phyloP scores from a whole-genome alignment of 2,797 vertebrate species.

The Micropoecilia bifurca region DNA sequence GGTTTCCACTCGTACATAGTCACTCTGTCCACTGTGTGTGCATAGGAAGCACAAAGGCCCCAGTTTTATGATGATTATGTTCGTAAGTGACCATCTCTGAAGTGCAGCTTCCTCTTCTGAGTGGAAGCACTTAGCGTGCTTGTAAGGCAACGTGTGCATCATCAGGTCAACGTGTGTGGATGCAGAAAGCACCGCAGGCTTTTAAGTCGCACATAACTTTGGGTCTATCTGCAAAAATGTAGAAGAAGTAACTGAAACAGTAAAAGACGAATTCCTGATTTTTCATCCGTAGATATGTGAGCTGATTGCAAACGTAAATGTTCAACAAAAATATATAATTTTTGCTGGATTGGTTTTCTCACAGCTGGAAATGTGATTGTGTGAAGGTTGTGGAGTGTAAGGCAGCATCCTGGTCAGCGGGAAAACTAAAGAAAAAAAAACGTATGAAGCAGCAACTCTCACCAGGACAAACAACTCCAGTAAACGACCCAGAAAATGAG shows the following conservation, averaged over 20 bases:
- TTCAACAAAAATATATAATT: not conserved
- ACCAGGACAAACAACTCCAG: not conserved
- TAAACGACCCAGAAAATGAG: not conserved
- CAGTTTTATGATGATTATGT: conserved; percentile 1
- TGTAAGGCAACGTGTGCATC: not conserved
- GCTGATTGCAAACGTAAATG: not conserved
- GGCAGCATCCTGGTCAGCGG: not conserved
- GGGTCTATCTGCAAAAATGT: not conserved
- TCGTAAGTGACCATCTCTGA: not conserved
- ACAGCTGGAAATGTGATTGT: not conserved
- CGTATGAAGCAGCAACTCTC: not conserved
- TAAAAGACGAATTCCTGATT: not conserved
- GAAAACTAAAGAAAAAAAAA: not conserved
- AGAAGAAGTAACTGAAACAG: not conserved
- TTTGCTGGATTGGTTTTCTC: not conserved
- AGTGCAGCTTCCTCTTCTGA: not conserved
- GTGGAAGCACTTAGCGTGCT: not conserved
- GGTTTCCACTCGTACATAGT: conserved; percentile 5
- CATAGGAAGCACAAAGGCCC: not conserved
- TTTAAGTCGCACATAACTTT: not conserved
- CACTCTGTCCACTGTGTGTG: conserved; percentile 21
- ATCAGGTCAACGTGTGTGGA: not conserved
- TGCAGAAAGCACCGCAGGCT: not conserved
- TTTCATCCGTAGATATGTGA: not conserved
- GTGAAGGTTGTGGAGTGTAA: not conserved